Base-by-base conservation (phyloP, 64 coral and sea anemone species). In the Stichodactyla mertensii region DNA sequence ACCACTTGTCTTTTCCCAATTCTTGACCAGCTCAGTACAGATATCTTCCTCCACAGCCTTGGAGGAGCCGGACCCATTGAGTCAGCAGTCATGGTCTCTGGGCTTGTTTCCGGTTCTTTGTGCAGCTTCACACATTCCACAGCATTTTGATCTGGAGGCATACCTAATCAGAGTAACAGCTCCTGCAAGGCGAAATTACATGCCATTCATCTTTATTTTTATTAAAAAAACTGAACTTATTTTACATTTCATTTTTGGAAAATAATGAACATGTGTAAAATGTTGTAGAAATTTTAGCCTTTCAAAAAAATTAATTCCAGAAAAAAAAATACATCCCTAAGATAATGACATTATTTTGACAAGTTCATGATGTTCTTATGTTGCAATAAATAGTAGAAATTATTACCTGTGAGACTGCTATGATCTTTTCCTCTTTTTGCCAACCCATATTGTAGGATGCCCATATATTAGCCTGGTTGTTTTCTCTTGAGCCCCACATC, bases 371-470 rank as follows among this genome's bases (percentile, higher is more conserved):
- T 36, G 31, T 36, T 36, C 2, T 36, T 18, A 24, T 58, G 9
- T 58, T 12, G 57, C 9, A 13, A 82, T 18, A 83, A 55, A 52
- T 55, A 55, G 3, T 71, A 4, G 22, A 82, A 58, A n/a, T n/a
- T 58, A 58, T 58, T 85, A 90, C 89, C 89, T 84, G 88, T 84
- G 19, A 79, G 55, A 27, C 82, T 85, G 28, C 86, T 90, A 52
- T 86, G 82, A 20, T 6, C 89, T 59, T 90, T 90, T 16, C 89
- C 89, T 55, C 89, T 85, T 52, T 84, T 52, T 77, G 83, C 82
- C 89, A 86, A 18, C 82, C 89, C 83, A 85, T 79, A 56, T 90
- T 83, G 85, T 86, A 90, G n/a, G 83, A 90, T 45, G 83, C 89
- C 55, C 82, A 22, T 36, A 53, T 59, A 27, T 24, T 26, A 2